Evolutionary conservation across 2,113 vertebrate species (phyloP).

Genomic region (Bubalus kerabau): DNA sequence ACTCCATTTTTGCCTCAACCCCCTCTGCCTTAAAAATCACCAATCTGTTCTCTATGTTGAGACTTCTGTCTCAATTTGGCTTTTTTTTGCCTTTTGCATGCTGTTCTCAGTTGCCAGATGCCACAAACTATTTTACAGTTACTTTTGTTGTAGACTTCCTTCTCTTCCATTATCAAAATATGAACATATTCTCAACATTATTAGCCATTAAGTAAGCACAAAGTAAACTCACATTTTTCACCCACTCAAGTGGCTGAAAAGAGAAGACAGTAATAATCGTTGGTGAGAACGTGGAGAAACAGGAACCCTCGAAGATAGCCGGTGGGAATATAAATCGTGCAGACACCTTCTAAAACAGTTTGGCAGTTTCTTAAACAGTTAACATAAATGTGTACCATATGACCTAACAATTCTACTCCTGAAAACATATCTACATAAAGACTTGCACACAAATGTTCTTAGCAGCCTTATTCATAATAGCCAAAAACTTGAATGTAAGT

Average conservation of each 20-base stretch:
- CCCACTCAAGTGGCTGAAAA: background rate
- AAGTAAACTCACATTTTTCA: background rate
- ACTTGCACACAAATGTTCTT: background rate
- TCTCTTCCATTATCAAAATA: conserved; percentile 10
- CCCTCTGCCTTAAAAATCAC: background rate
- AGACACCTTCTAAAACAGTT: background rate
- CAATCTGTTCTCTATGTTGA: background rate
- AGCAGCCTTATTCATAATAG: background rate
- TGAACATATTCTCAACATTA: background rate
- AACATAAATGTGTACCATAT: background rate
- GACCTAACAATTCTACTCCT: background rate
- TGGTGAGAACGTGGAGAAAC: background rate
- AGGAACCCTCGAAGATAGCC: background rate
- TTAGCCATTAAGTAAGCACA: background rate
- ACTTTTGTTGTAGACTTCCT: background rate
- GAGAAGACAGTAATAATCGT: background rate
- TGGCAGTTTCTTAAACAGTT: background rate
- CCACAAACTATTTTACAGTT: background rate
- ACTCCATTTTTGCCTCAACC: background rate
- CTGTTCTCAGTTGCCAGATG: background rate
- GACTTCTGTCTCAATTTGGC: background rate
- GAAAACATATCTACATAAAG: background rate
- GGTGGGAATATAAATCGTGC: background rate
- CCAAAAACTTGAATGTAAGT: background rate
- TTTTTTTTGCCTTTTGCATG: background rate